These are phyloP conservation scores for Carollia perspicillata DNA, from an alignment of 2,113 vertebrate genomes.

Conservation along the genomic window DNA sequence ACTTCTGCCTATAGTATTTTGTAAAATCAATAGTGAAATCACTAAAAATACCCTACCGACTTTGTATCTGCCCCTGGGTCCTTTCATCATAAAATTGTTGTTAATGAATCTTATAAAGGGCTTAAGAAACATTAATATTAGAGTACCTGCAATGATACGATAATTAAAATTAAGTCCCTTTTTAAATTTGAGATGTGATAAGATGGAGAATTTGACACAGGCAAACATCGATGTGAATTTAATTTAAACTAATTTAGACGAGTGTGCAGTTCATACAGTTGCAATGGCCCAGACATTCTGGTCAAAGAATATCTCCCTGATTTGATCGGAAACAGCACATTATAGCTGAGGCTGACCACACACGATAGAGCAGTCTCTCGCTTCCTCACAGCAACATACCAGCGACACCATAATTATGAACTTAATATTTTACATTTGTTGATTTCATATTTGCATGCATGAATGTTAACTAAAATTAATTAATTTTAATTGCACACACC, in stretches of 20 bases:
- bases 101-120: slow-evolving; percentile 61
- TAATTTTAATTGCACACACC: slow-evolving; percentile 86
- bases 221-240: slow-evolving; percentile 43
- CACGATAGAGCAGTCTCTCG: slow-evolving; percentile 63
- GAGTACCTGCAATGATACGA: slow-evolving; percentile 53
- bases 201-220: slow-evolving; percentile 44
- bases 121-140: slow-evolving; percentile 63
- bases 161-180: slow-evolving; percentile 67
- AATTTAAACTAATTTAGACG: slow-evolving; percentile 41
- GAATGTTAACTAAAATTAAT: slow-evolving; percentile 86
- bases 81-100: slow-evolving; percentile 52
- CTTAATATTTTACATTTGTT: slow-evolving; percentile 84
- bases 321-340: slow-evolving; percentile 18
- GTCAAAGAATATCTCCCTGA: slow-evolving; percentile 37
- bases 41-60: slow-evolving; percentile 20
- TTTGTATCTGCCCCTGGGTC: slow-evolving; percentile 31
- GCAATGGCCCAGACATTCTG: slow-evolving; percentile 30
- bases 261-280: neutral
- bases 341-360: slow-evolving; percentile 21
- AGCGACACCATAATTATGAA: slow-evolving; percentile 81
- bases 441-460: slow-evolving; percentile 85
- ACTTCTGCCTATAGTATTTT: slow-evolving; percentile 13
- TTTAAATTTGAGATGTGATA: slow-evolving; percentile 55
- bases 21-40: slow-evolving; percentile 58
- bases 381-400: slow-evolving; percentile 59